Percentiles rank a stretch among this genome's conserved stretches.
These are phyloP conservation scores for Dinomys branickii DNA, from an alignment of 2,113 vertebrate species.

Conservation along the genomic window DNA sequence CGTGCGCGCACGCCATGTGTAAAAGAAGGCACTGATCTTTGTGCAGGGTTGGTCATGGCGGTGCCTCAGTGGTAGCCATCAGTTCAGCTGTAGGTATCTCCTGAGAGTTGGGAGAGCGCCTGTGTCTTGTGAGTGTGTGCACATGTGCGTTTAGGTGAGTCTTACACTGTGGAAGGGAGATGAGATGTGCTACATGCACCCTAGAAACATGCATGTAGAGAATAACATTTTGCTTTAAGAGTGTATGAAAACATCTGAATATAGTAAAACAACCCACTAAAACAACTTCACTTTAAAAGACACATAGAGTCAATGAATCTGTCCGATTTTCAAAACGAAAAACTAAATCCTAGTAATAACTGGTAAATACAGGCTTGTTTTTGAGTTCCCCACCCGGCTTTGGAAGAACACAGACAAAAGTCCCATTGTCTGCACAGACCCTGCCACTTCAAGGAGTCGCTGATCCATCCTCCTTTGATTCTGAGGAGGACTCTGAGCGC, in stretches of 20 bases:
- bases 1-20: neutral
- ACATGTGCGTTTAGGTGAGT: neutral
- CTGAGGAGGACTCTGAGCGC: neutral
- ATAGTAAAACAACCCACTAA: neutral
- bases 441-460: neutral
- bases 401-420: slow-evolving; percentile 32
- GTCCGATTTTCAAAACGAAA: neutral
- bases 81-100: neutral
- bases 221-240: neutral
- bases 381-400: neutral
- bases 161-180: neutral
- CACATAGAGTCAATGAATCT: neutral
- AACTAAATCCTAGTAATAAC: neutral
- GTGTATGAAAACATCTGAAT: slow-evolving; percentile 18
- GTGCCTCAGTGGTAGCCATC: neutral
- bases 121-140: neutral
- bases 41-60: neutral
- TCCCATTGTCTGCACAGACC: slow-evolving; percentile 20
- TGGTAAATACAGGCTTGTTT: neutral
- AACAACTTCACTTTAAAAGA: neutral
- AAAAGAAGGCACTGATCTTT: neutral
- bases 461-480: neutral
- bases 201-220: neutral
- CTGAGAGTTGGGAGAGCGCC: neutral
- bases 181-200: neutral